Conservation (phyloP, 2,113 vertebrate species). For the Nyctereutes procyonoides region DNA sequence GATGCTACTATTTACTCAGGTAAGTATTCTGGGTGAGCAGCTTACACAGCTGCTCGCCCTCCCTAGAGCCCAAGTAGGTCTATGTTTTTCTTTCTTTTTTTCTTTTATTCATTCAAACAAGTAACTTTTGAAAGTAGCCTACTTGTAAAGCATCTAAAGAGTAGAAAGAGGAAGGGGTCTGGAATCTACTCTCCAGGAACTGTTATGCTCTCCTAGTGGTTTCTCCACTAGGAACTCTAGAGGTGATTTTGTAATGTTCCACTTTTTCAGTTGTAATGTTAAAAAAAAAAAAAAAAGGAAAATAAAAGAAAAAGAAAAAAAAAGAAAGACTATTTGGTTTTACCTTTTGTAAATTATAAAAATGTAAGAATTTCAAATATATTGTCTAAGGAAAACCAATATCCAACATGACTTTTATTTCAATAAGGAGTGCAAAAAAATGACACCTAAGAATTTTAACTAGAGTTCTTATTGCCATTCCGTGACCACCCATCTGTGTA, state of each 20-base stretch:
- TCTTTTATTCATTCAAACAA: neutral
- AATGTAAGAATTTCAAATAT: slow-evolving; percentile 18
- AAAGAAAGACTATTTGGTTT: neutral
- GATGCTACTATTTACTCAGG: neutral
- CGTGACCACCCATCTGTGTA: neutral
- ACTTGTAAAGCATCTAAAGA: neutral
- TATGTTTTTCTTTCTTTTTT: neutral
- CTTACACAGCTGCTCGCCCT: neutral
- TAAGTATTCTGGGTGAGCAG: neutral
- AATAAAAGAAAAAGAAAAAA: neutral
- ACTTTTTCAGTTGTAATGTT: neutral
- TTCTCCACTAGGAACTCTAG: neutral
- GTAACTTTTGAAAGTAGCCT: neutral
- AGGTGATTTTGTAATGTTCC: neutral
- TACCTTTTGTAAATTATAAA: slow-evolving; percentile 44
- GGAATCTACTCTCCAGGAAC: neutral
- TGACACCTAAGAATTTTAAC: neutral
- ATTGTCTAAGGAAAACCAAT: slow-evolving; percentile 21
- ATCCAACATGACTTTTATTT: neutral
- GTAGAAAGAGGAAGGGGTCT: neutral
- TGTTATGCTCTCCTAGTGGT: neutral
- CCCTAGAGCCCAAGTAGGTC: neutral
- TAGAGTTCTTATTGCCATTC: neutral
- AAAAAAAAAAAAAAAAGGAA: neutral
- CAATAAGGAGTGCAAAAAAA: neutral